These are phyloP conservation scores for Laterallus jamaicensis DNA, from an alignment of 2,113 vertebrate genomes.

Conservation along the genomic window DNA sequence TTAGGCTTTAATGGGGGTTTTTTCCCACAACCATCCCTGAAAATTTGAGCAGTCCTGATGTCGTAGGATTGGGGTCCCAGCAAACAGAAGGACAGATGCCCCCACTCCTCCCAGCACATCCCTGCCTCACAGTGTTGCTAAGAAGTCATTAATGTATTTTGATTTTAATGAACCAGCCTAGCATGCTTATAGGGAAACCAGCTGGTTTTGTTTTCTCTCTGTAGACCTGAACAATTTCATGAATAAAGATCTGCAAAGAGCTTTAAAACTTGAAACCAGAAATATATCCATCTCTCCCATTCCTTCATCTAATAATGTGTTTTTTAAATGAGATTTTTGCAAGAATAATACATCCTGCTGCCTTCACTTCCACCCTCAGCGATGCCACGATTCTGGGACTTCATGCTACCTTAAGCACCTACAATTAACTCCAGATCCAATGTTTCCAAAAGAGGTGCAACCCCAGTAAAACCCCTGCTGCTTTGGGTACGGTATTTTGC, in stretches of 20 bases:
- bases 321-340: not conserved
- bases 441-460: not conserved
- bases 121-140: not conserved
- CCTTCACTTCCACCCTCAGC: not conserved
- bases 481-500: not conserved
- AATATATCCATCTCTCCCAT: not conserved
- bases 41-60: not conserved
- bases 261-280: not conserved
- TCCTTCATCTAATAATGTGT: conserved; percentile 5
- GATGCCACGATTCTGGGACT: not conserved
- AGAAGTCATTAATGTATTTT: not conserved
- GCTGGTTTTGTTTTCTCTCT: conserved; percentile 53
- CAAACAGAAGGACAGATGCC: rapidly evolving
- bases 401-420: not conserved
- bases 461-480: not conserved
- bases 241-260: conserved; percentile 40
- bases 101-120: not conserved
- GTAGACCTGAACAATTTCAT: not conserved
- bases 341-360: not conserved
- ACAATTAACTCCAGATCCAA: not conserved
- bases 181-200: not conserved
- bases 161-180: conserved; percentile 24
- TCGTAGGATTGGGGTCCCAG: not conserved
- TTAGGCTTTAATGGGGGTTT: not conserved
- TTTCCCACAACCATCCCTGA: not conserved